Evolutionary conservation across 2,888 invertebrate genomes (phyloP).

Genomic region (Eledona agricola): DNA sequence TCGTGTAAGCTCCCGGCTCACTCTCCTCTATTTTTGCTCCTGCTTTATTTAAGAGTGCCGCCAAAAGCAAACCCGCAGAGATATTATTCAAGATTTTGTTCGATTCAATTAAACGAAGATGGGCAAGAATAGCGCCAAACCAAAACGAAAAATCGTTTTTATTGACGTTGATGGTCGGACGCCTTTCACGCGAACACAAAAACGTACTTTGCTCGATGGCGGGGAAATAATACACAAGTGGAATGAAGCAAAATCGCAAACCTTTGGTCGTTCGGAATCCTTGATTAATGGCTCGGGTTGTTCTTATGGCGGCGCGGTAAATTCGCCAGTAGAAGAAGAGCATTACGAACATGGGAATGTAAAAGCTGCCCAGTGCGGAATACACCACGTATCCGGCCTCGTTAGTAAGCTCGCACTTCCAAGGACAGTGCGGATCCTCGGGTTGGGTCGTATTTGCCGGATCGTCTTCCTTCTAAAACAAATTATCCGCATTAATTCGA

Average conservation of each 20-base stretch:
- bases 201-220: slow-evolving; percentile 1
- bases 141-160: no score
- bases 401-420: slow-evolving; percentile 92
- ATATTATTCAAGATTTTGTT: no score
- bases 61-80: no score
- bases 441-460: slow-evolving; percentile 52
- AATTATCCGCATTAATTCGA: no score
- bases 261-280: slow-evolving; percentile 89
- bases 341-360: slow-evolving; percentile 97
- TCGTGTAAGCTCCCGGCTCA: no score
- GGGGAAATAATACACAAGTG: background rate
- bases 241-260: slow-evolving; percentile 41
- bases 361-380: slow-evolving; percentile 97
- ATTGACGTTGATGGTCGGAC: no score
- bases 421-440: slow-evolving; percentile 73
- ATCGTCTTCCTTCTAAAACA: slow-evolving; percentile 51
- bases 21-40: no score
- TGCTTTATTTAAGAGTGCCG: no score
- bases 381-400: slow-evolving; percentile 96
- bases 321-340: slow-evolving; percentile 98
- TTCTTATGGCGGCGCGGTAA: slow-evolving; percentile 91
- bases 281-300: slow-evolving; percentile 92
- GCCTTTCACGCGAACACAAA: no score
- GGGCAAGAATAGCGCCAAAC: no score
- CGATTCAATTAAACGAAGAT: no score